These are phyloP conservation scores for Nettapus auritus DNA, from an alignment of 2,113 vertebrate genomes.

Conservation along the genomic window DNA sequence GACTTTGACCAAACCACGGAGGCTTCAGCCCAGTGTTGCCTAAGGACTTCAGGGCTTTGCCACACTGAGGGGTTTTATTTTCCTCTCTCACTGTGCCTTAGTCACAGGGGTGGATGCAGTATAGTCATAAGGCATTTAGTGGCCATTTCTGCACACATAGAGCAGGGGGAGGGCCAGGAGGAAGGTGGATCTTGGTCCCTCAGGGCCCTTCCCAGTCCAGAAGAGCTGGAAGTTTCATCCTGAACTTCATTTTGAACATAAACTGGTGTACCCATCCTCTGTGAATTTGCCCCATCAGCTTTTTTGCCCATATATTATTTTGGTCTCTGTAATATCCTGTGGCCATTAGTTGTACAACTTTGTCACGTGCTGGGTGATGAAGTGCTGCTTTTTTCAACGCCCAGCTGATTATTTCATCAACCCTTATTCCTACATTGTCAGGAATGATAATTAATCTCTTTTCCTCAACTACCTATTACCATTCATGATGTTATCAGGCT, in stretches of 20 bases:
- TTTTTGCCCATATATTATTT: not conserved
- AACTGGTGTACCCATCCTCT: not conserved
- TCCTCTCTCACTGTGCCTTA: not conserved
- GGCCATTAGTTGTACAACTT: not conserved
- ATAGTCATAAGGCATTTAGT: not conserved
- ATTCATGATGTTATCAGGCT: not conserved
- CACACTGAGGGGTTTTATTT: not conserved
- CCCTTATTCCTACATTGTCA: constrained; percentile 26
- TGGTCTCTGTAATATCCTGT: not conserved
- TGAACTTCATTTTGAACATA: not conserved
- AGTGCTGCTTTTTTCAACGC: constrained; percentile 22
- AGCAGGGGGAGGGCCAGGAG: not conserved
- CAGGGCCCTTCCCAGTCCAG: not conserved
- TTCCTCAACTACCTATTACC: constrained; percentile 20
- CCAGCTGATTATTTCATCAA: constrained; percentile 61
- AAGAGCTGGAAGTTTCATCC: not conserved
- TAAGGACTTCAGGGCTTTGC: not conserved
- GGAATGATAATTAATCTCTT: constrained; percentile 40
- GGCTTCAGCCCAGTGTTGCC: not conserved
- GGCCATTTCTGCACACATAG: not conserved
- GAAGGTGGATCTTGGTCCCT: not conserved
- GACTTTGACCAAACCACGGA: constrained; percentile 1
- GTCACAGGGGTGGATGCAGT: not conserved
- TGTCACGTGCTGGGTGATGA: constrained; percentile 8
- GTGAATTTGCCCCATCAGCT: not conserved